These are phyloP conservation scores for Stegostoma tigrinum DNA, from an alignment of 2,113 vertebrate species.

Conservation along the genomic window DNA sequence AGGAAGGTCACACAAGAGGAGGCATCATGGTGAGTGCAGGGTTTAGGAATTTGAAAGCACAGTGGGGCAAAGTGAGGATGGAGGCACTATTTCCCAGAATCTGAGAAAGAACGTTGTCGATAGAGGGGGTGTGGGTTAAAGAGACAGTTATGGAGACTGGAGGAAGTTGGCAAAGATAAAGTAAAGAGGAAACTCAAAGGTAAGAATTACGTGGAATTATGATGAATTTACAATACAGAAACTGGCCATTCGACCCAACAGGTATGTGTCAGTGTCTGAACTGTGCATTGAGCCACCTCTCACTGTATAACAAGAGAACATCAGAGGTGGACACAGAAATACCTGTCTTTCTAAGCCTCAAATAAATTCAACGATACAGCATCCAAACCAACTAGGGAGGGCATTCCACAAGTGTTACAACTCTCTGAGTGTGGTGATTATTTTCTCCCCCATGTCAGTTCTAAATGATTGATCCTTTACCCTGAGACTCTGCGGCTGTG, in stretches of 20 bases:
- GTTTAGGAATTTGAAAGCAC: neutral
- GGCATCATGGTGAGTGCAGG: neutral
- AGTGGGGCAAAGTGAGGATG: neutral
- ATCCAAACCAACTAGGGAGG: no score
- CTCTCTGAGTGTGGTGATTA: no score
- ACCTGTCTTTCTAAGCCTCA: no score
- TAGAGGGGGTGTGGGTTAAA: neutral
- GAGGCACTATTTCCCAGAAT: neutral
- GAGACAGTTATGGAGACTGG: neutral
- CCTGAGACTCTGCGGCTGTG: no score
- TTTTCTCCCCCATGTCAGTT: no score
- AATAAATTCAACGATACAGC: no score
- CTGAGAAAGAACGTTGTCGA: neutral
- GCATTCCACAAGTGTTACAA: no score
- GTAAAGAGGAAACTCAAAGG: neutral
- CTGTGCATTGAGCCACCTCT: neutral
- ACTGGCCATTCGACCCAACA: neutral
- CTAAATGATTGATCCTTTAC: no score
- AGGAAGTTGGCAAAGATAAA: neutral
- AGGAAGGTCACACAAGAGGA: neutral
- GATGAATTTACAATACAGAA: neutral
- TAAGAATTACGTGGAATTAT: neutral
- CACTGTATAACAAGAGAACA: no score
- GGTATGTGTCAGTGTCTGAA: neutral
- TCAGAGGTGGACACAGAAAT: no score